Base-by-base conservation (phyloP, 2,113 vertebrate species). In the Nematolebias whitei region DNA sequence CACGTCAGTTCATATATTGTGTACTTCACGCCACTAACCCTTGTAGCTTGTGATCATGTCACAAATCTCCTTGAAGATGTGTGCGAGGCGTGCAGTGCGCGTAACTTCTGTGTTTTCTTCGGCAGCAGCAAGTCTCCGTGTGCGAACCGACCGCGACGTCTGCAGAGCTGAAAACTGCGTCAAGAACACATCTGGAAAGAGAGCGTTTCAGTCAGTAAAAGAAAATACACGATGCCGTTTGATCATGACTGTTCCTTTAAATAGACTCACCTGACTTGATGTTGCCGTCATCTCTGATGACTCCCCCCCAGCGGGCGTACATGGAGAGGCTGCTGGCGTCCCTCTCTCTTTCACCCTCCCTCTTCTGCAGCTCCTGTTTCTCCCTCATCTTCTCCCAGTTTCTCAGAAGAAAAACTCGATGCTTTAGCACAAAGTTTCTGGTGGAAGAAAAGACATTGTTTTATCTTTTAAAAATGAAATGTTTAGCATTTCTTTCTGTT, bases 31-130 rank as follows among this genome's bases (percentile, higher is more conserved):
- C 12, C 16, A 70, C 83, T 83, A 57, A 98, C 97, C 98, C 92
- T 98, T 99, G 63, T 98, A 98, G 82, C 95, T 88, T 67, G 96
- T 96, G 90, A 99, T 99, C 86, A 96, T 96, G 71, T 99, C 97
- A 72, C 95, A 99, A 32, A 99, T 99, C 88, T 99, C 98, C 88
- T 99, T 99, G 91, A 99, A 98, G 91, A 99, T 98, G 68, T 99
- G 98, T 0, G 98, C 98, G 0, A 99, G 94, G 63, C 98, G 96
- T 13, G 98, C 98, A 0, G 98, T 95, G 20, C 97, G 95, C 5
- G 96, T 96, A 54, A 99, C 96, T 86, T 99, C 98, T 0, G 96
- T 92, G 84, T 99, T 99, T 85, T 98, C 97, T 75, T 99, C 96
- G 0, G 96, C 98, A 0, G 96, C 97, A 0, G 97, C 96, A 53